Conservation (phyloP, 2,888 invertebrate genomes). For the Meandrusa payeni region DNA sequence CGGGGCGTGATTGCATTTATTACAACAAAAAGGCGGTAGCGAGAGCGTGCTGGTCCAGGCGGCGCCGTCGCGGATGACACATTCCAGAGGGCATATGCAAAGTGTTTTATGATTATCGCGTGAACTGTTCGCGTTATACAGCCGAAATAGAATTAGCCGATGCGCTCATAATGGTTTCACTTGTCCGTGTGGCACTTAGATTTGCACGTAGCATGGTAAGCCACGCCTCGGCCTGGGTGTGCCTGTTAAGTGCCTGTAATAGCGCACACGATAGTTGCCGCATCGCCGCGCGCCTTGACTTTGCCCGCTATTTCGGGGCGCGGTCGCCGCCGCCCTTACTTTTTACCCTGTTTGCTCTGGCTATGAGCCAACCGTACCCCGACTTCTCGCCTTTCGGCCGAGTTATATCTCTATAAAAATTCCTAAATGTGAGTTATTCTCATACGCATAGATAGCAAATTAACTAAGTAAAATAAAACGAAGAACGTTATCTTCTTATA, state of each 20-base stretch:
- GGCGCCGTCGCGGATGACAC: slow-evolving; percentile 26
- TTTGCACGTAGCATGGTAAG: slow-evolving; percentile 37
- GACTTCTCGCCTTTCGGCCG: slow-evolving; percentile 46
- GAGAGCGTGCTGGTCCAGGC: slow-evolving; percentile 3
- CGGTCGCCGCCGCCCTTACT: slow-evolving; percentile 68
- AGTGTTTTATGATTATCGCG: slow-evolving; percentile 31
- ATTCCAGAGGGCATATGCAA: slow-evolving; percentile 29
- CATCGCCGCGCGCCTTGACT: slow-evolving; percentile 69
- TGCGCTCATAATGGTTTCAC: slow-evolving; percentile 25
- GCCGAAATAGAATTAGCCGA: slow-evolving; percentile 23
- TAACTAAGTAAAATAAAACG: too few species aligned
- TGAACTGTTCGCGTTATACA: slow-evolving; percentile 35
- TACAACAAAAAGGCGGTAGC: slow-evolving; percentile 13
- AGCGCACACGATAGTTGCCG: slow-evolving; percentile 33
- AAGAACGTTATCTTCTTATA: too few species aligned
- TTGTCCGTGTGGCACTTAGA: slow-evolving; percentile 23
- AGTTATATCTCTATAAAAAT: slow-evolving; percentile 15
- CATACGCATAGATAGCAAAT: neutral
- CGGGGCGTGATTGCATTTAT: slow-evolving; percentile 9
- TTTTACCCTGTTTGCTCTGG: slow-evolving; percentile 78
- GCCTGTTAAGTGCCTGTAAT: slow-evolving; percentile 27
- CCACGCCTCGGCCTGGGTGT: slow-evolving; percentile 36
- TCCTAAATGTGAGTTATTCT: slow-evolving; percentile 39
- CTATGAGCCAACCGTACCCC: slow-evolving; percentile 65
- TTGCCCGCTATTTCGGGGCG: slow-evolving; percentile 76